Base-by-base conservation (phyloP, 2,797 vertebrate species). In the Esox lucius region DNA sequence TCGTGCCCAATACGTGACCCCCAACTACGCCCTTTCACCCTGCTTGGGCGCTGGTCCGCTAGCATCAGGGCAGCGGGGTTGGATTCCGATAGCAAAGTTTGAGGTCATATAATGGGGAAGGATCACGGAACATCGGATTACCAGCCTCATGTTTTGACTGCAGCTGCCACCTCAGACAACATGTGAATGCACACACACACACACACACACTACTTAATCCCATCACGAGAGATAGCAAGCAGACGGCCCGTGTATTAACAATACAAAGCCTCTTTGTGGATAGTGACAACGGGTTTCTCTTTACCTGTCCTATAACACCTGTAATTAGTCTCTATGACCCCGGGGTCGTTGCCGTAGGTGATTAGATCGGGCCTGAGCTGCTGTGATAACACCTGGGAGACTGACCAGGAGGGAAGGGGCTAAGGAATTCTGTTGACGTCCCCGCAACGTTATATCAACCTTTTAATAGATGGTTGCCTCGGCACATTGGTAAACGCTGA, bases 281-380 rank as follows among this genome's bases (percentile, higher is more conserved):
- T 4, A 19, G 78, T 86, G 65, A 80, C 67, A 53, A 0, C 19
- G 68, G 7, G 67, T 31, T 74, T 67, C 66, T 68, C 84, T 81
- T 68, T 73, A 84, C 85, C 78, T 90, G 82, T 90, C 86, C 19
- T 53, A 78, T 86, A 79, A 83, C 89, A 89, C 83, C 82, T 87
- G 80, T 87, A 88, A 91, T 92, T 86, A 90, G 75, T 80, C 72
- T 66, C 48, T 46, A 39, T 83, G 86, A 87, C 88, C 87, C 31
- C 46, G 28, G 68, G 88, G 79, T 71, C 75, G 73, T 9, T 64
- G 81, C 70, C 78, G 72, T 9, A 59, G 70, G 79, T 85, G 85
- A 90, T 88, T 83, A 86, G 65, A 80, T 74, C 72, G 16, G 59
- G 81, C 81, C 74, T 81, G 79, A 83, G 78, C 80, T 85, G 84